Base-by-base conservation (phyloP, 2,888 invertebrate genomes). In the Plagodis dolabraria region DNA sequence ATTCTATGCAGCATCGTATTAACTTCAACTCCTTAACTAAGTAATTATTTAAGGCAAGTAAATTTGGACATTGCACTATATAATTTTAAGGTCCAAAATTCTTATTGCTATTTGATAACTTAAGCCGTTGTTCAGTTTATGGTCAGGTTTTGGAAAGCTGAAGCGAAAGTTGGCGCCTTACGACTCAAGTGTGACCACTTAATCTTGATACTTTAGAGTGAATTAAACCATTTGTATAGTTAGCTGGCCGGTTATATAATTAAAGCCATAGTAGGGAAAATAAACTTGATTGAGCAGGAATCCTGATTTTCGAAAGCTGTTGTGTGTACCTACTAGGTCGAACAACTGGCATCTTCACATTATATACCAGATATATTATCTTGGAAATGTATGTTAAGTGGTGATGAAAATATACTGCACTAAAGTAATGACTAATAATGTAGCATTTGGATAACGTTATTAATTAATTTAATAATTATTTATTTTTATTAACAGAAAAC, bases 81-180 rank as follows among this genome's bases (percentile, higher is more conserved):
- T 47, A 59, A 22, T 48, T 49, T 62, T 68, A 67, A 65, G 53
- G 63, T 52, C 53, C 50, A 60, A 40, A 67, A 63, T 67, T 53
- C 36, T 63, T 65, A 63, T 71, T 56, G 36, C 63, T 42, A 43
- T 60, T 64, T 47, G 47, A 57, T 59, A 53, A 67, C 67, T 75
- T 83, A 80, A 60, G 77, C 64, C 71, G 77, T 84, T 86, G 77
- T 75, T 65, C 64, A 59, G 69, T 71, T 71, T 69, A 65, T 61
- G 67, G 72, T 59, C 67, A 70, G 82, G 85, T 89, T 92, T 91
- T 92, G 87, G 91, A 92, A 91, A 92, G 91, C 85, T 85, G 83
- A 74, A 78, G 90, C 88, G 90, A 92, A 92, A 92, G 91, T 91
- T 80, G 83, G 69, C 76, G 77, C 74, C 77, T 76, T 76, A 75